A percentile compares a stretch with the other conserved stretches of the same genome.
Evolutionary conservation across 2,797 vertebrate genomes (phyloP).

Genomic region (Pitangus sulphuratus): DNA sequence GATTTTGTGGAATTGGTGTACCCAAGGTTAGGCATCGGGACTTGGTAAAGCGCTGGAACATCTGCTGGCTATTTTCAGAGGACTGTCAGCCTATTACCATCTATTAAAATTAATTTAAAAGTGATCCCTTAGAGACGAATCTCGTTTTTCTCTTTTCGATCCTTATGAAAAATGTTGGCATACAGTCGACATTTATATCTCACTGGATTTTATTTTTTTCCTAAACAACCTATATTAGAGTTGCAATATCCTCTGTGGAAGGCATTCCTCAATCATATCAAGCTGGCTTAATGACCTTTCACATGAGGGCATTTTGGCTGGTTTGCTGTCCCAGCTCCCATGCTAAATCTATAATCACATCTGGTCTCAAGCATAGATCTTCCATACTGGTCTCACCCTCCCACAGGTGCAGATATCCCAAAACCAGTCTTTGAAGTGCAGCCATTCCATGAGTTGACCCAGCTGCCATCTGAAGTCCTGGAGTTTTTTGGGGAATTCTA

Average conservation of each 20-base stretch:
- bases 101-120: constrained; percentile 75
- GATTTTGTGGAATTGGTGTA: constrained; percentile 57
- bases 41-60: constrained; percentile 52
- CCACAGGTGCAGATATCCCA: neutral
- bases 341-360: neutral
- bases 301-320: neutral
- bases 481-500: neutral
- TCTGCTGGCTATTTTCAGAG: constrained; percentile 72
- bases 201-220: neutral
- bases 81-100: constrained; percentile 70
- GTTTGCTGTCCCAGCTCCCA: neutral
- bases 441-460: neutral
- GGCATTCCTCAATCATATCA: neutral
- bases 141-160: neutral
- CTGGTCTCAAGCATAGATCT: neutral
- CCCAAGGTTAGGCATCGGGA: constrained; percentile 46
- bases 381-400: neutral
- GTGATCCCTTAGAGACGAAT: constrained; percentile 63
- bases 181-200: constrained; percentile 59
- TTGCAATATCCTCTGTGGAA: constrained; percentile 4
- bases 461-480: neutral
- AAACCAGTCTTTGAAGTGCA: neutral
- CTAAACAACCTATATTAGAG: neutral
- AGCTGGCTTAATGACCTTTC: constrained; percentile 20
- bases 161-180: constrained; percentile 51